Evolutionary conservation across 2,113 vertebrate species (phyloP).

Genomic region (Plestiodon gilberti): DNA sequence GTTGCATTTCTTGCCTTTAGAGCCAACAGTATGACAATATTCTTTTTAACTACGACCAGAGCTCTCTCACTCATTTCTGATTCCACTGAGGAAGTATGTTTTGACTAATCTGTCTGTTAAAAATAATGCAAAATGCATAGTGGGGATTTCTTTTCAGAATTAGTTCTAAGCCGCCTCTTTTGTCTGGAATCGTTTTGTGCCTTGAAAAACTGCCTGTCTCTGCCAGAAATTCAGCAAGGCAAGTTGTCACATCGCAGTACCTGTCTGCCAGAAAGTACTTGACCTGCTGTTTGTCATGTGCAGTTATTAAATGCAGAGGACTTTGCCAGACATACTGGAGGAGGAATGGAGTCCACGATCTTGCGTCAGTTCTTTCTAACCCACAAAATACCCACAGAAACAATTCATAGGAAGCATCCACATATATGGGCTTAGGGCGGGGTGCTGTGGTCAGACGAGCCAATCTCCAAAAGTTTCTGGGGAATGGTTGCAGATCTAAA

Average conservation of each 20-base stretch:
- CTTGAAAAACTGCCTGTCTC: neutral
- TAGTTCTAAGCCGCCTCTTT: too few species aligned
- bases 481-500: neutral
- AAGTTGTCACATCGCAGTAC: neutral
- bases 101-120: too few species aligned
- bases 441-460: neutral
- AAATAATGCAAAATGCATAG: too few species aligned
- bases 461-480: neutral
- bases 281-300: too few species aligned
- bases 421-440: neutral
- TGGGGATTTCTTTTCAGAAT: too few species aligned
- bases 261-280: neutral
- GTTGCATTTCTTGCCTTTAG: too few species aligned
- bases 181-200: neutral
- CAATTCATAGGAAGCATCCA: neutral
- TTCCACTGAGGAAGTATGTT: too few species aligned
- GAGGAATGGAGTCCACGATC: neutral
- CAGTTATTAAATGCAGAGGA: too few species aligned
- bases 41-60: too few species aligned
- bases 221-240: neutral
- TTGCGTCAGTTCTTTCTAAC: neutral
- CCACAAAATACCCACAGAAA: neutral
- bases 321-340: neutral
- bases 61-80: too few species aligned
- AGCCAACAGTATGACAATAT: too few species aligned